Percentiles rank a stretch among this genome's conserved stretches.
Evolutionary conservation across 2,888 invertebrate genomes (phyloP).

Genomic region (Micoletzkya japonica): DNA sequence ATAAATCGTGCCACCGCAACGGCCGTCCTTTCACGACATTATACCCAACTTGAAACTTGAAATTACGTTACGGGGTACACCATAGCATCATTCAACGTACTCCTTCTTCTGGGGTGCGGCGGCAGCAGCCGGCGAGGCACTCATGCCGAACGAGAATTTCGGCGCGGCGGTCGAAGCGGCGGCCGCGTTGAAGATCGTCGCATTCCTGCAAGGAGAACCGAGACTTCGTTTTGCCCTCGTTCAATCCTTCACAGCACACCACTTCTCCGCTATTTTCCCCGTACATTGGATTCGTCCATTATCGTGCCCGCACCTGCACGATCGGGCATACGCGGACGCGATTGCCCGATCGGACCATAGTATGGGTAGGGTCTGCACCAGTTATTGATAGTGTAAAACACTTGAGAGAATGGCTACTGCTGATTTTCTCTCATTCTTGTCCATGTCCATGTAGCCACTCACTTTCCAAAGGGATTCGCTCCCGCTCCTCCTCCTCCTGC

Average conservation of each 20-base stretch:
- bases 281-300: too few relatives aligned
- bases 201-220: slow-evolving; percentile 9
- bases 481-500: too few relatives aligned
- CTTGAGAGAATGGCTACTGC: too few relatives aligned
- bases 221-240: neutral
- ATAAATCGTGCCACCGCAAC: neutral
- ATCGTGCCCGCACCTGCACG: too few relatives aligned
- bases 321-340: too few relatives aligned
- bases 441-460: neutral
- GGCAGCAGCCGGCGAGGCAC: neutral
- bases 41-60: neutral
- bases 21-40: neutral
- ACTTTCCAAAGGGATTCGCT: slow-evolving; percentile 25
- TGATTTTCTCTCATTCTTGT: neutral
- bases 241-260: neutral
- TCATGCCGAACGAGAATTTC: slow-evolving; percentile 26
- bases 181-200: slow-evolving; percentile 16
- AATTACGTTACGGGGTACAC: neutral
- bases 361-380: too few relatives aligned
- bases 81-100: neutral
- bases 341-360: too few relatives aligned
- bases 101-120: neutral
- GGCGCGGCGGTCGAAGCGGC: slow-evolving; percentile 1
- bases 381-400: too few relatives aligned
- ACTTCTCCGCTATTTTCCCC: too few relatives aligned